These are phyloP conservation scores for Microcebus ravelobensis DNA, from an alignment of 2,113 vertebrate species.

Conservation along the genomic window DNA sequence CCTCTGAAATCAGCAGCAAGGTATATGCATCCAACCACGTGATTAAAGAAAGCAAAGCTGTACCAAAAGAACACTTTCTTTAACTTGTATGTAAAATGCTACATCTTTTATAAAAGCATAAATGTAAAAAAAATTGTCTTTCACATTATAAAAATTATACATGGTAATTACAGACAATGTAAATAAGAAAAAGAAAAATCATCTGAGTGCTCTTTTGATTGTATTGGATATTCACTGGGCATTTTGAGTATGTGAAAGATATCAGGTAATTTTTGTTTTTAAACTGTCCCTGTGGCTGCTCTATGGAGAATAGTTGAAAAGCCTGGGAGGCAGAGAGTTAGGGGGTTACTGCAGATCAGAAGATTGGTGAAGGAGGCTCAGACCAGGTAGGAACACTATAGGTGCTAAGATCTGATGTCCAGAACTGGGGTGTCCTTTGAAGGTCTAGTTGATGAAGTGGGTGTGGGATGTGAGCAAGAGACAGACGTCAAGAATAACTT, in stretches of 20 bases:
- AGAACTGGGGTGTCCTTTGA: neutral
- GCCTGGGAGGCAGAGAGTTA: neutral
- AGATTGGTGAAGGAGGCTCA: neutral
- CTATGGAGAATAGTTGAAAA: neutral
- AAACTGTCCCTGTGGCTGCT: neutral
- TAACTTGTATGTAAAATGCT: slow-evolving; percentile 9
- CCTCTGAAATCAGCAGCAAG: neutral
- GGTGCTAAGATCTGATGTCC: neutral
- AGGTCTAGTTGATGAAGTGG: neutral
- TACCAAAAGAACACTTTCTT: slow-evolving; percentile 16
- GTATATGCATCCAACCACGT: neutral
- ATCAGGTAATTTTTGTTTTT: neutral
- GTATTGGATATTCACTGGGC: neutral
- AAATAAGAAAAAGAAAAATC: slow-evolving; percentile 34
- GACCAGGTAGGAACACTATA: neutral
- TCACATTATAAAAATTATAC: slow-evolving; percentile 23
- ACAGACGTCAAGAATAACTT: neutral
- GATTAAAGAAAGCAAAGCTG: slow-evolving; percentile 19
- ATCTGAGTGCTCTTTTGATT: neutral
- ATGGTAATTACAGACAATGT: neutral
- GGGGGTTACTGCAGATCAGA: neutral
- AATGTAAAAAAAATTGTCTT: neutral
- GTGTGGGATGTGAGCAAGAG: neutral
- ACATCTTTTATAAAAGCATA: neutral
- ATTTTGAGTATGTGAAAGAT: neutral